A percentile compares a stretch with the other conserved stretches of the same genome.
phyloP scores from a whole-genome alignment of 2,113 vertebrate genomes.

The Herpailurus yagouaroundi region DNA sequence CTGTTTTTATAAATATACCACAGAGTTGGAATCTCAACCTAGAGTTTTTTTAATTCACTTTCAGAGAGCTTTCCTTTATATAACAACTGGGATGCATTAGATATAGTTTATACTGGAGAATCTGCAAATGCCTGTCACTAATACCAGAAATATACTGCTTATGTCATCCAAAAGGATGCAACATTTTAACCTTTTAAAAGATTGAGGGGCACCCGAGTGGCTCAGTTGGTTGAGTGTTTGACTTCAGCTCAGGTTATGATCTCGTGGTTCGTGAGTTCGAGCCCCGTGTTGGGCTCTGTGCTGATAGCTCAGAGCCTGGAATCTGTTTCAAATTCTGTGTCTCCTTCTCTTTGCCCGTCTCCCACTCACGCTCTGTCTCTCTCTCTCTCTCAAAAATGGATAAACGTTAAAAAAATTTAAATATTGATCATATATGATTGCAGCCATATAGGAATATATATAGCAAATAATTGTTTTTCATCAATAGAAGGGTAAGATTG shows the following conservation, averaged over 20 bases:
- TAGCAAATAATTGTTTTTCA: neutral
- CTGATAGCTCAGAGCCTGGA: no score
- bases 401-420: no score
- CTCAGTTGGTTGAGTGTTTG: no score
- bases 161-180: neutral
- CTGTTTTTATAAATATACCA: constrained; percentile 14
- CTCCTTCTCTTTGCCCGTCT: no score
- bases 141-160: neutral
- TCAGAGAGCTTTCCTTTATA: neutral
- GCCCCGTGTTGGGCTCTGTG: no score
- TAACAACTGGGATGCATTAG: neutral
- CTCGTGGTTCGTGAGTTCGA: no score
- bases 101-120: neutral
- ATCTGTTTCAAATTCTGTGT: no score
- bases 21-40: neutral
- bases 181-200: neutral
- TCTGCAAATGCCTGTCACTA: neutral
- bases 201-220: neutral
- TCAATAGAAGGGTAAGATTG: neutral
- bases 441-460: neutral
- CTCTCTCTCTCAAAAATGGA: no score
- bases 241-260: no score
- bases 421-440: neutral
- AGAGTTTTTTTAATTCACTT: neutral
- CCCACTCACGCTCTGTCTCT: no score